Percentiles rank a stretch among this genome's conserved stretches.
Evolutionary conservation across 64 coral and sea anemone species (phyloP).

Genomic region (Montipora sp.): DNA sequence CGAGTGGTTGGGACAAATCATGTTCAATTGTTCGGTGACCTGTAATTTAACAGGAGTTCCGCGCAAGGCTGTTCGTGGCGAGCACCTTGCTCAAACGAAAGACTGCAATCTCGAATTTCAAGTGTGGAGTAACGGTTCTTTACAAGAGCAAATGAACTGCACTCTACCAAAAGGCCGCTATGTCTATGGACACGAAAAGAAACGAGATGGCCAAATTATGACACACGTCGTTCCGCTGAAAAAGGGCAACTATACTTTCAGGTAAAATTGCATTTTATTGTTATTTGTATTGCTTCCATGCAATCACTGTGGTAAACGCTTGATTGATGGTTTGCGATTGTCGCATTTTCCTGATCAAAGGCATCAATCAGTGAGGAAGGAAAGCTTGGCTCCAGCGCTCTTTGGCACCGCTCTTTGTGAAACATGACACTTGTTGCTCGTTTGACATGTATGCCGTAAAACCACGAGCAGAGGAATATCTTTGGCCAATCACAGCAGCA

Average conservation of each 20-base stretch:
- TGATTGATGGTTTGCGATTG: too few relatives aligned
- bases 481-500: too few relatives aligned
- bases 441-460: too few relatives aligned
- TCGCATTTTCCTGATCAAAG: too few relatives aligned
- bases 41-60: conserved; percentile 70
- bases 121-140: conserved; percentile 45
- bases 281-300: too few relatives aligned
- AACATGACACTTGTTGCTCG: too few relatives aligned
- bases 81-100: conserved; percentile 65
- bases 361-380: too few relatives aligned
- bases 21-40: conserved; percentile 73
- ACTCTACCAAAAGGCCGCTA: conserved; percentile 62
- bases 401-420: too few relatives aligned
- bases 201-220: conserved; percentile 60
- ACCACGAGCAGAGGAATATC: too few relatives aligned
- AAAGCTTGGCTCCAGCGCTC: too few relatives aligned
- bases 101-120: conserved; percentile 71
- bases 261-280: conserved; percentile 1
- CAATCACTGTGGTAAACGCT: too few relatives aligned
- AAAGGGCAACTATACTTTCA: conserved; percentile 68
- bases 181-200: conserved; percentile 55
- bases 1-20: conserved; percentile 44
- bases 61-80: not conserved
- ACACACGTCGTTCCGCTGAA: conserved; percentile 52
- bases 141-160: conserved; percentile 74